Conservation (phyloP, 2,797 vertebrate species). For the Pipistrellus nathusii region DNA sequence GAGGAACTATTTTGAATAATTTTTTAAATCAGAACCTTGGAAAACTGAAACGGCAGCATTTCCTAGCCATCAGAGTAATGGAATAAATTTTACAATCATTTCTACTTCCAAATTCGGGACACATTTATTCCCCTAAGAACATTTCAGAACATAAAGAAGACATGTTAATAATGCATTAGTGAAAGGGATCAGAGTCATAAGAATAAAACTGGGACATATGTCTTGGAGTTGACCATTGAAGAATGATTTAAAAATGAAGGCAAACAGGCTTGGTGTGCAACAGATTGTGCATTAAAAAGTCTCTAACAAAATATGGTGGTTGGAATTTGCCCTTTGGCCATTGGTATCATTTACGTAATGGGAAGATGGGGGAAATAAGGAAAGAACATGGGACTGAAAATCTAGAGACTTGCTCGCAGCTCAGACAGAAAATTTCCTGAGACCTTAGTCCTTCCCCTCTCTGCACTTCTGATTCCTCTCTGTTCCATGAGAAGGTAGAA, state of each 20-base stretch:
- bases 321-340: conserved; percentile 51
- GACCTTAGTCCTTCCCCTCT: conserved; percentile 12
- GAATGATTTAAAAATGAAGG: conserved; percentile 62
- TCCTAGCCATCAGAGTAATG: conserved; percentile 67
- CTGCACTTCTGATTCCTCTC: neutral
- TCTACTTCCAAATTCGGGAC: conserved; percentile 70
- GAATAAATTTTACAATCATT: conserved; percentile 65
- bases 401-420: neutral
- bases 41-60: conserved; percentile 59
- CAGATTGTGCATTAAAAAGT: conserved; percentile 61
- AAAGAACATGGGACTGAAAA: conserved; percentile 59
- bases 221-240: conserved; percentile 58
- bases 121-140: conserved; percentile 60
- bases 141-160: conserved; percentile 70
- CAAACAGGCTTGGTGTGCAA: conserved; percentile 4
- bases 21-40: conserved; percentile 66
- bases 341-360: conserved; percentile 53
- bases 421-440: conserved; percentile 45
- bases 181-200: conserved; percentile 56
- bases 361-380: conserved; percentile 32
- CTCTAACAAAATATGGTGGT: conserved; percentile 55
- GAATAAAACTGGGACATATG: conserved; percentile 68
- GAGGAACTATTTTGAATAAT: conserved; percentile 62
- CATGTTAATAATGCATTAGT: conserved; percentile 69
- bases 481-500: neutral